These are phyloP conservation scores for Alsophila aescularia DNA, from an alignment of 2,888 invertebrate species.

Conservation along the genomic window DNA sequence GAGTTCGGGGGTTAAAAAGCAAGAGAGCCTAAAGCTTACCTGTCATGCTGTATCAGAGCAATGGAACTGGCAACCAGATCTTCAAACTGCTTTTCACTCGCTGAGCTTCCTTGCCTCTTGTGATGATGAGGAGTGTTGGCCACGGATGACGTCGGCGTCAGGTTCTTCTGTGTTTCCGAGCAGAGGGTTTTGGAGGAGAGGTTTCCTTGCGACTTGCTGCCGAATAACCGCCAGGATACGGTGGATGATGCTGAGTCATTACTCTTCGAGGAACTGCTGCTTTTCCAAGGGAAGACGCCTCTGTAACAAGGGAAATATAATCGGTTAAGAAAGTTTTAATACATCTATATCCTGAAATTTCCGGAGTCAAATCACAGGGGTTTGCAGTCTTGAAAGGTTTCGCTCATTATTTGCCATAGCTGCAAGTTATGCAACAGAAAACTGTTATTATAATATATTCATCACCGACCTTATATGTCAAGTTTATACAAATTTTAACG, in stretches of 20 bases:
- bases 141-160: conserved; percentile 68
- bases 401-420: too few species aligned
- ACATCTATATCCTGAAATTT: too few species aligned
- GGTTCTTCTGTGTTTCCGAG: conserved; percentile 62
- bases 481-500: too few species aligned
- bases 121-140: conserved; percentile 75
- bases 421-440: too few species aligned
- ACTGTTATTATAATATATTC: too few species aligned
- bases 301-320: conserved; percentile 65
- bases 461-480: too few species aligned
- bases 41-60: conserved; percentile 88
- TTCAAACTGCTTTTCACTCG: conserved; percentile 82
- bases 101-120: conserved; percentile 76
- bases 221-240: conserved; percentile 69
- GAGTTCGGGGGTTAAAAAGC: too few species aligned
- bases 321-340: not conserved
- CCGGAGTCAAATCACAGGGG: too few species aligned
- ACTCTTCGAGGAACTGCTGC: conserved; percentile 62
- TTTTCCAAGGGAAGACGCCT: conserved; percentile 84
- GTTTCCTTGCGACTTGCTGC: conserved; percentile 73
- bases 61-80: conserved; percentile 88
- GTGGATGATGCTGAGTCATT: conserved; percentile 53
- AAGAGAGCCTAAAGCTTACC: conserved; percentile 62
- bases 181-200: conserved; percentile 58
- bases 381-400: too few species aligned